Evolutionary conservation across 2,797 vertebrate genomes (phyloP).

Genomic region (Sebastes hopkinsi): DNA sequence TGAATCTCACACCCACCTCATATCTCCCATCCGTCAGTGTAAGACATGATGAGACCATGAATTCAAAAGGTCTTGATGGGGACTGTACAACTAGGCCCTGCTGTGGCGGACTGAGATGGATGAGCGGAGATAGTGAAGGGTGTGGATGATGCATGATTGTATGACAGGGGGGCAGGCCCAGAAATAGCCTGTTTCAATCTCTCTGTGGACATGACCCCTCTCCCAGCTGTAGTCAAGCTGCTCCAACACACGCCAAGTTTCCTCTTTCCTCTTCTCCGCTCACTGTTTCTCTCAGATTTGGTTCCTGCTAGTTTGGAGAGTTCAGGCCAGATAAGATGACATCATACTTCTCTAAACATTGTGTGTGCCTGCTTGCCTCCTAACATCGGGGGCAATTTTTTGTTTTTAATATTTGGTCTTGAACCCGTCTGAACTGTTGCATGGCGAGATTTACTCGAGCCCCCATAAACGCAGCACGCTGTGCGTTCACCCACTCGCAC

Average conservation of each 20-base stretch:
- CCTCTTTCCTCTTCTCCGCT: constrained; percentile 58
- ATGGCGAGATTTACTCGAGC: constrained; percentile 24
- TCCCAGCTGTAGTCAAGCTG: constrained; percentile 77
- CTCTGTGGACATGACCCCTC: constrained; percentile 78
- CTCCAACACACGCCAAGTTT: constrained; percentile 70
- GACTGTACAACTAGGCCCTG: constrained; percentile 35
- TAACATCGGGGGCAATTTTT: not conserved
- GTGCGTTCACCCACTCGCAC: constrained; percentile 45
- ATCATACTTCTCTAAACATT: constrained; percentile 48
- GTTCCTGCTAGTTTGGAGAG: constrained; percentile 53
- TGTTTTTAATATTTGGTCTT: constrained; percentile 22
- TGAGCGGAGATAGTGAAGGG: constrained; percentile 71
- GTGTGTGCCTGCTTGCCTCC: constrained; percentile 30
- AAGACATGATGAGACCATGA: constrained; percentile 45
- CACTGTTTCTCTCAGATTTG: constrained; percentile 56
- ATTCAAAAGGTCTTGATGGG: constrained; percentile 54
- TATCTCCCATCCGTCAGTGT: constrained; percentile 40
- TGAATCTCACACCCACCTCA: constrained; percentile 50
- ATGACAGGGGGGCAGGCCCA: constrained; percentile 67
- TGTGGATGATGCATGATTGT: constrained; percentile 79
- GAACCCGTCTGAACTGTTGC: constrained; percentile 28
- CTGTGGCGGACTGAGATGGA: constrained; percentile 64
- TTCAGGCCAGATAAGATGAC: constrained; percentile 60
- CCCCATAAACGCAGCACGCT: constrained; percentile 24
- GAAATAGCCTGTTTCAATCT: constrained; percentile 80